Evolutionary conservation across 2,113 vertebrate genomes (phyloP).

Genomic region (Cebus imitator): DNA sequence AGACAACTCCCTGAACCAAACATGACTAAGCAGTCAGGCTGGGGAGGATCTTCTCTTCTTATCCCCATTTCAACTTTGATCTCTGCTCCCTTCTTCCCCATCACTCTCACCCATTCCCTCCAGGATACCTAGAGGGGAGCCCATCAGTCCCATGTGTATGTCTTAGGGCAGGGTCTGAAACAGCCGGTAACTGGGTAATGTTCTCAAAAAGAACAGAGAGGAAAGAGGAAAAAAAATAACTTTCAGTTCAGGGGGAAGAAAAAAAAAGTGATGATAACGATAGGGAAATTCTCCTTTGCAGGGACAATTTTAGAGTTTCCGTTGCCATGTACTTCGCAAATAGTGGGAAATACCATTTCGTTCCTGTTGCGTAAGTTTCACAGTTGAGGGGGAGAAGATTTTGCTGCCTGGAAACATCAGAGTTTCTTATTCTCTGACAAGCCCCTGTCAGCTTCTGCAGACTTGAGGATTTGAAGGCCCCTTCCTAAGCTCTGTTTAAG

Average conservation of each 20-base stretch:
- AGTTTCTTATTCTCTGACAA: slow-evolving; percentile 26
- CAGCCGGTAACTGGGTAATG: background rate
- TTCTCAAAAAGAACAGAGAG: background rate
- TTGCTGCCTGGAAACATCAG: background rate
- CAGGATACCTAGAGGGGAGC: background rate
- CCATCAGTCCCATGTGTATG: background rate
- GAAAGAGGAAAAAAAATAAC: background rate
- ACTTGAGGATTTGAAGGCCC: background rate
- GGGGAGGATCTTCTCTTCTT: background rate
- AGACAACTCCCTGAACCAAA: background rate
- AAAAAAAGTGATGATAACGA: background rate
- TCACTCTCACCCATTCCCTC: background rate
- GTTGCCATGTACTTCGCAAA: background rate
- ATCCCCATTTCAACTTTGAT: background rate
- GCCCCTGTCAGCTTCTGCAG: background rate
- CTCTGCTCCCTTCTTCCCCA: background rate
- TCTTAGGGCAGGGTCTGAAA: background rate
- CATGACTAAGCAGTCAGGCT: background rate
- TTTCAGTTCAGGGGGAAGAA: background rate
- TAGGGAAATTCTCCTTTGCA: slow-evolving; percentile 53
- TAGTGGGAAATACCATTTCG: slow-evolving; percentile 15
- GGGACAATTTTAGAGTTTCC: slow-evolving; percentile 56
- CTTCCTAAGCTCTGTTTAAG: background rate
- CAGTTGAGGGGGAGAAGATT: background rate
- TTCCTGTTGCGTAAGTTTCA: background rate